Conservation (phyloP, 2,888 invertebrate genomes). For the Gisinianus flammeolus region DNA sequence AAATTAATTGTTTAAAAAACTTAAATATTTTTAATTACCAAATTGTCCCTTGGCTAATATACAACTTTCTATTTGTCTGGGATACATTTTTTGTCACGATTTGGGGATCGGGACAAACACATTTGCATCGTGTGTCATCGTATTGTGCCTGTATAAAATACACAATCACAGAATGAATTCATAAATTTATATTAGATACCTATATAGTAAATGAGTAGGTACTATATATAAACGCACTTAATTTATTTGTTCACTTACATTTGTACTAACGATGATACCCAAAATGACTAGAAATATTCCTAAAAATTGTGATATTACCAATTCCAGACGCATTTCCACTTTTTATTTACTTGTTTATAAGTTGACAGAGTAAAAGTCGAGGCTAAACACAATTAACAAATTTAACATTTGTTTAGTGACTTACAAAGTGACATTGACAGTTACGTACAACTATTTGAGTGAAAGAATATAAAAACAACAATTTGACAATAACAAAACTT, state of each 20-base stretch:
- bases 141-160: conserved; percentile 69
- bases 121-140: conserved; percentile 85
- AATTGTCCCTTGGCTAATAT: conserved; percentile 79
- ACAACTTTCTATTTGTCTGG: conserved; percentile 67
- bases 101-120: conserved; percentile 80
- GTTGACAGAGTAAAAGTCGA: too few relatives aligned
- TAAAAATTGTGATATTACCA: not conserved
- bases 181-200: too few relatives aligned
- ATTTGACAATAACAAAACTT: too few relatives aligned
- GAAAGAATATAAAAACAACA: too few relatives aligned
- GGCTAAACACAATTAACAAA: too few relatives aligned
- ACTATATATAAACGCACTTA: not conserved
- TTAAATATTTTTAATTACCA: too few relatives aligned
- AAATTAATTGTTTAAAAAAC: too few relatives aligned
- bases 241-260: not conserved
- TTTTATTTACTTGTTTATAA: not conserved
- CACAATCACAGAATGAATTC: not conserved
- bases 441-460: too few relatives aligned
- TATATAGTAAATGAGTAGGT: too few relatives aligned
- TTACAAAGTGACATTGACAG: too few relatives aligned
- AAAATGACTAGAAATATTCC: conserved; percentile 15
- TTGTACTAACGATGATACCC: not conserved
- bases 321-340: not conserved
- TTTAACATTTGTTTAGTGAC: too few relatives aligned
- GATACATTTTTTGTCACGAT: conserved; percentile 65